Evolutionary conservation across 2,797 vertebrate species (phyloP), one percentile per base, ranked within the genome.

Genomic region (Stomatorhinus walkeri): DNA sequence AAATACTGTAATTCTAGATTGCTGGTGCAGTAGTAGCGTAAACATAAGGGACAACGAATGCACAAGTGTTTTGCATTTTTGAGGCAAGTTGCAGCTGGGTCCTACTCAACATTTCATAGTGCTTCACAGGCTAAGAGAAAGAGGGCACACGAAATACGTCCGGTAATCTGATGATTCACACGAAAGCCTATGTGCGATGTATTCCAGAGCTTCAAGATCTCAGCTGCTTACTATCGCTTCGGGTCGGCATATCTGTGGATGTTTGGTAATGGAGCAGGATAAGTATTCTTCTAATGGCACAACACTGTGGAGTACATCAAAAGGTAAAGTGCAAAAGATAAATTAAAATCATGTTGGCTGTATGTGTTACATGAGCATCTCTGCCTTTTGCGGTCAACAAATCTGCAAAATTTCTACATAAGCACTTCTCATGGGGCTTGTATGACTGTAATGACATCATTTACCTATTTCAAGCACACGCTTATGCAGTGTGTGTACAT

Each of bases 361-460:
- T 72, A 89, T 89, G 88, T 68, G 28, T 72, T 14, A 72, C 28
- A 72, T 5, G 1, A 72, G 68, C 32, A 36, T 72, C 68, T 36
- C 32, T 72, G 68, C 68, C 64, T 68, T 68, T 32, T 68, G 64
- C 12, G 10, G 12, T 68, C 64, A 36, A 32, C 68, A 72, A 72
- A 36, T 36, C 68, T 72, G 68, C 28, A 72, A 72, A 19, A 72
- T 36, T 36, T 72, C 32, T 36, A 36, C 7, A 24, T 28, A 89
- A 88, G 89, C 87, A 83, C 89, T 87, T 81, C 87, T 85, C 61
- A 72, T 64, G 88, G 87, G 76, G 88, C 46, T 19, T 22, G 72
- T 68, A 61, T 92, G 90, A 92, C 90, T 89, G 90, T 88, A 89
- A 89, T 64, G 32, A 51, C 87, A 89, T 85, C 48, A 43, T 48